Percentiles rank a stretch among this genome's conserved stretches.
Evolutionary conservation across 2,797 vertebrate species (phyloP).

Genomic region (Nasua narica): DNA sequence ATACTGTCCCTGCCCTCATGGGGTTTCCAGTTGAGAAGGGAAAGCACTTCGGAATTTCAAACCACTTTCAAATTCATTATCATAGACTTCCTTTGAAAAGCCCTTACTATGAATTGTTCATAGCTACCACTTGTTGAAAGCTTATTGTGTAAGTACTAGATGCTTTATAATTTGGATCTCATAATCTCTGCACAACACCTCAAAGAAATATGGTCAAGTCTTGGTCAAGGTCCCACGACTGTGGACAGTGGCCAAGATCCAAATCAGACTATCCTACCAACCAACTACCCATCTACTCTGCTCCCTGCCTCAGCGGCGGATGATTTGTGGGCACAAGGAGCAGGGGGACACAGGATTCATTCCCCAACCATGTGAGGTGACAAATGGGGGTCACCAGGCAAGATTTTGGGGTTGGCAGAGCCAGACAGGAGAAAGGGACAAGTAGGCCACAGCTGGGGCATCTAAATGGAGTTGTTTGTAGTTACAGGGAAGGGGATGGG

Average conservation of each 20-base stretch:
- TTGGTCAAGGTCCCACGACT: neutral
- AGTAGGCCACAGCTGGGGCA: neutral
- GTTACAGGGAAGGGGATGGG: neutral
- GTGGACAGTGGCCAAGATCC: neutral
- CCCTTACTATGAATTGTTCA: neutral
- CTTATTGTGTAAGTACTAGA: neutral
- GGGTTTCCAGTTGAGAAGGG: neutral
- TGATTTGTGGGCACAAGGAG: neutral
- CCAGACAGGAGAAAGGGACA: neutral
- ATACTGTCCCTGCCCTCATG: accelerated
- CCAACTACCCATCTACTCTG: neutral
- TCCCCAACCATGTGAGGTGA: neutral
- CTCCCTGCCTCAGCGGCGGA: neutral
- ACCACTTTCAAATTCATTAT: neutral
- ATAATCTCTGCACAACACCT: neutral
- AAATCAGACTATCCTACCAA: neutral
- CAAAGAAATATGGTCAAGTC: neutral
- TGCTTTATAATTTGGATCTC: neutral
- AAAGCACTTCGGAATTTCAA: neutral
- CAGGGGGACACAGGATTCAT: neutral
- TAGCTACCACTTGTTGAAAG: neutral
- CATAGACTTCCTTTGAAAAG: neutral
- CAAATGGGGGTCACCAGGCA: neutral
- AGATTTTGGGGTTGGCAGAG: neutral
- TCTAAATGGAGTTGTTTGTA: neutral